These are phyloP conservation scores for Botia kubotai DNA, from an alignment of 2,797 vertebrate genomes.

Conservation along the genomic window DNA sequence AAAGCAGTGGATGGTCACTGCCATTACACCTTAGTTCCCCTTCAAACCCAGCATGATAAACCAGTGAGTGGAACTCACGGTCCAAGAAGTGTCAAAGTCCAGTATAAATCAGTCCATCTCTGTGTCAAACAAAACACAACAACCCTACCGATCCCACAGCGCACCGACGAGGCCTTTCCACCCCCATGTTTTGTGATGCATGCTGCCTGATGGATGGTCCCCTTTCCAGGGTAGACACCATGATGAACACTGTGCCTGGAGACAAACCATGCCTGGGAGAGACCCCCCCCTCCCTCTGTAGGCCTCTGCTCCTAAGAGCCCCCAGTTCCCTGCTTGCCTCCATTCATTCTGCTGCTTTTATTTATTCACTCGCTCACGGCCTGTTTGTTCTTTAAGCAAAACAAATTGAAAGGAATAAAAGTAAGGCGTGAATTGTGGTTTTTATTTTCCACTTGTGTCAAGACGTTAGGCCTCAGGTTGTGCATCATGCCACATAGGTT, in stretches of 20 bases:
- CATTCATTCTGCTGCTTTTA: slow-evolving; percentile 75
- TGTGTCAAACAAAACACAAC: slow-evolving; percentile 49
- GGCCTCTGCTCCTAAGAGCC: slow-evolving; percentile 73
- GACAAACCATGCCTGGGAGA: slow-evolving; percentile 71
- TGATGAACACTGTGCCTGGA: slow-evolving; percentile 83
- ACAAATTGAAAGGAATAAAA: slow-evolving; percentile 83
- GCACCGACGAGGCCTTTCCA: slow-evolving; percentile 47
- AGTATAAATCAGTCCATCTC: slow-evolving; percentile 46
- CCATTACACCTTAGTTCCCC: neutral
- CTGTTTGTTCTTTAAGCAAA: slow-evolving; percentile 84
- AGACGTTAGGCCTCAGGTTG: slow-evolving; percentile 70
- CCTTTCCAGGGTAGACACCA: slow-evolving; percentile 77
- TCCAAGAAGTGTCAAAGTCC: slow-evolving; percentile 30
- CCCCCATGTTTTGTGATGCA: slow-evolving; percentile 71
- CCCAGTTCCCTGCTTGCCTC: slow-evolving; percentile 44
- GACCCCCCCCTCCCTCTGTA: slow-evolving; percentile 50
- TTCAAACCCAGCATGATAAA: neutral
- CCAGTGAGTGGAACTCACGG: slow-evolving; percentile 11
- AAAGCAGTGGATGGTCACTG: neutral
- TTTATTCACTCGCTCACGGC: slow-evolving; percentile 77
- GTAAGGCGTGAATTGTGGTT: slow-evolving; percentile 71
- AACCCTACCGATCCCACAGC: slow-evolving; percentile 33
- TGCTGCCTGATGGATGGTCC: slow-evolving; percentile 81
- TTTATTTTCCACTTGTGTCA: slow-evolving; percentile 77
- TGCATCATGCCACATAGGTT: slow-evolving; percentile 71